phyloP scores from a whole-genome alignment of 2,113 vertebrate species.

The Seriola aureovittata region DNA sequence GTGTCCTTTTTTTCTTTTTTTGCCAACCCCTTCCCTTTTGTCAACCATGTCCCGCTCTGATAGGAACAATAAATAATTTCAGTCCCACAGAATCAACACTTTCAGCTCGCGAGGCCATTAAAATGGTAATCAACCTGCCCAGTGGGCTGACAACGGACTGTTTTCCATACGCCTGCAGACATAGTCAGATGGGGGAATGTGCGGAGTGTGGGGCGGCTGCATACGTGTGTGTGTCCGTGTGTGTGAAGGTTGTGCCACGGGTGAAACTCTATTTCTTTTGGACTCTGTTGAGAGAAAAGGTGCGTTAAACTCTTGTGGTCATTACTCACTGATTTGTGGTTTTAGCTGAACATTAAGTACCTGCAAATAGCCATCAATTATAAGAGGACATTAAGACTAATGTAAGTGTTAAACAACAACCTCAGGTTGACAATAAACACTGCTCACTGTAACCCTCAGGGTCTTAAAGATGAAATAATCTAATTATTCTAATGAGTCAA shows the following conservation, averaged over 20 bases:
- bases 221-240: not conserved
- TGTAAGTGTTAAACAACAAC: not conserved
- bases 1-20: not conserved
- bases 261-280: conserved; percentile 14
- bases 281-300: conserved; percentile 22
- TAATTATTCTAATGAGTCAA: conserved; percentile 18
- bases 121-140: conserved; percentile 60
- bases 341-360: conserved; percentile 15
- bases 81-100: conserved; percentile 46
- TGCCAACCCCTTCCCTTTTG: conserved; percentile 29
- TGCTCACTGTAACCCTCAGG: not conserved
- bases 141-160: conserved; percentile 20
- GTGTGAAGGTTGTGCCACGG: conserved; percentile 18
- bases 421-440: not conserved
- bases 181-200: conserved; percentile 42
- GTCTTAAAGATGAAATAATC: conserved; percentile 24
- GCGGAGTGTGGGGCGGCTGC: not conserved
- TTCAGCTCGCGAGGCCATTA: conserved; percentile 38
- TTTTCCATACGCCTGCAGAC: conserved; percentile 44
- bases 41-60: conserved; percentile 29
- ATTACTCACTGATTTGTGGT: conserved; percentile 24
- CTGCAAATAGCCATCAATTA: conserved; percentile 25
- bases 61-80: conserved; percentile 62
- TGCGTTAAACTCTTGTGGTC: conserved; percentile 27
- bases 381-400: conserved; percentile 16